Base-by-base conservation (phyloP, 2,797 vertebrate genomes). In the Coilia nasus region DNA sequence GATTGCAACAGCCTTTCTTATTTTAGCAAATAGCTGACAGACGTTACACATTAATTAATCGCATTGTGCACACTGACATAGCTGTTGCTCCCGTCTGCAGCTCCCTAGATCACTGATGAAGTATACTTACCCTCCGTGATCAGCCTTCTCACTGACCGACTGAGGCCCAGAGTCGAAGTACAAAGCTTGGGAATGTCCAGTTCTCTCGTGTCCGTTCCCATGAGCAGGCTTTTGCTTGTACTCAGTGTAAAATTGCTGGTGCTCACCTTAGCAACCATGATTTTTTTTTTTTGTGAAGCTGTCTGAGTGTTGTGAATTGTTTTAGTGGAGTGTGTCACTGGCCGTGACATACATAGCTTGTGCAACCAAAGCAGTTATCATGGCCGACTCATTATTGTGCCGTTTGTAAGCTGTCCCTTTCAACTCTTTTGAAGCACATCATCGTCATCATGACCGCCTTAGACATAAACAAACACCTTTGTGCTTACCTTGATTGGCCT, bases 21-120 rank as follows among this genome's bases (percentile, higher is more conserved):
- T 44, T 35, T 78, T 78, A 91, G 92, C 88, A 86, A 89, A 87
- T 80, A 91, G 92, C 90, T 87, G 25, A 64, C 87, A 85, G 84
- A 78, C 71, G 44, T 78, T 44, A 78, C 71, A 44, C 35, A 78
- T 78, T 35, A 44, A 78, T 78, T 6, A 21, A n/a, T 44, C 71
- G 19, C 41, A 78, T 78, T 78, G 17, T 44, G 71, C 71, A 78
- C 71, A 78, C 35, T 78, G 15, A 21, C 71, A 44, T 44, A 28
- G 9, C 64, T 71, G 71, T 4, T 78, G 35, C 21, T 78, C 35
- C 71, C 15, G 6, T 78, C 31, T 78, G 71, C 35, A 44, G 31
- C 5, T 11, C 41, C 5, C 71, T 14, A 44, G 19, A 44, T 21
- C n/a, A 41, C 35, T 41, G 5, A 31, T 31, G 5, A 71, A 14